A percentile compares a stretch with the other conserved stretches of the same genome.
These are phyloP conservation scores for Parazoanthus atlanticus DNA, from an alignment of 92 coral and sea anemone genomes.

Conservation along the genomic window DNA sequence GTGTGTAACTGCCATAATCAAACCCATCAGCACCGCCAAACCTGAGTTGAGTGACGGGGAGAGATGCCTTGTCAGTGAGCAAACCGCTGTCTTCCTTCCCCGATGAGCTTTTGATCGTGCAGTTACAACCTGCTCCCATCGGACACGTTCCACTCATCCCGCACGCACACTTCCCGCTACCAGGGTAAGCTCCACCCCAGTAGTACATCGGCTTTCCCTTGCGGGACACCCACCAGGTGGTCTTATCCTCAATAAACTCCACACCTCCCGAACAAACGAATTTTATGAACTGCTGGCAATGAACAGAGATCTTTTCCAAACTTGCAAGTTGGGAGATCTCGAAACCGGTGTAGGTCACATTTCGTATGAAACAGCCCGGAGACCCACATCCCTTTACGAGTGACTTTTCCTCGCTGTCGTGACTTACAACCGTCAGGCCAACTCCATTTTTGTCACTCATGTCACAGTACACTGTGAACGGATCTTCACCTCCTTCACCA, in stretches of 20 bases:
- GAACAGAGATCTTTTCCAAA: background rate
- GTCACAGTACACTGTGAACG: conserved; percentile 36
- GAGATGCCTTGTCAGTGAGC: conserved; percentile 5
- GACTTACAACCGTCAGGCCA: conserved; percentile 45
- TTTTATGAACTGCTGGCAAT: conserved; percentile 25
- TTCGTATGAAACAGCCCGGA: background rate
- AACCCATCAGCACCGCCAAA: background rate
- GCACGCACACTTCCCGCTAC: conserved; percentile 27
- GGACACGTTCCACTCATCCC: conserved; percentile 23
- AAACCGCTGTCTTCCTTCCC: conserved; percentile 32
- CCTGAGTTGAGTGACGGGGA: conserved; percentile 12
- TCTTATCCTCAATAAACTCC: background rate
- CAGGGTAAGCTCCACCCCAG: background rate
- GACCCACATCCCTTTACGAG: conserved; percentile 9
- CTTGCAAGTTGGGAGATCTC: background rate
- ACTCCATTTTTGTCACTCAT: conserved; percentile 35
- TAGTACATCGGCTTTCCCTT: conserved; percentile 4
- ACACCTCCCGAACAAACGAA: background rate
- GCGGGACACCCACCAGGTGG: conserved; percentile 38
- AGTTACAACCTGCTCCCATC: background rate
- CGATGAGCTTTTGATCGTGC: background rate
- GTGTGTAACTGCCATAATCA: background rate
- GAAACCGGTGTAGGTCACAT: background rate
- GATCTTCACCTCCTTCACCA: conserved; percentile 3
- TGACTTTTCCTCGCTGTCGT: conserved; percentile 42